Percentiles rank a stretch among this genome's conserved stretches.
Conservation (phyloP, 1,140 invertebrate genomes). For the Pectinophora gossypiella region DNA sequence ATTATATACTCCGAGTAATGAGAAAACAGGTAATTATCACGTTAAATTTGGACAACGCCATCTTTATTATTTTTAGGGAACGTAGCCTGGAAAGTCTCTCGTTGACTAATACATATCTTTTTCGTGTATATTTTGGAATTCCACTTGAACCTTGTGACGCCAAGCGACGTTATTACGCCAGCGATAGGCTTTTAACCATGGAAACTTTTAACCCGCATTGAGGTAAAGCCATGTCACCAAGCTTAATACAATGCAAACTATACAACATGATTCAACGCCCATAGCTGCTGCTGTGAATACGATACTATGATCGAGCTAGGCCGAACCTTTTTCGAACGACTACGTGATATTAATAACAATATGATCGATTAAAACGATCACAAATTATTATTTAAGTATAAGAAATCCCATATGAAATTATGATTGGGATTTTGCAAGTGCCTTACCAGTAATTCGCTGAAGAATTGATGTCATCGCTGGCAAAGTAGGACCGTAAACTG, state of each 20-base stretch:
- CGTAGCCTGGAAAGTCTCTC: too few species aligned
- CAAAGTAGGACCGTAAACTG: slow-evolving; percentile 87
- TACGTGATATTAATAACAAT: background rate
- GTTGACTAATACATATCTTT: too few species aligned
- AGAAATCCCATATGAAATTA: background rate
- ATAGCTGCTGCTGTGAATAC: background rate
- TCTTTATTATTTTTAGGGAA: too few species aligned
- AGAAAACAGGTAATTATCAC: too few species aligned
- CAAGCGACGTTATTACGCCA: background rate
- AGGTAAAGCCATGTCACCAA: too few species aligned
- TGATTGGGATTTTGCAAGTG: background rate
- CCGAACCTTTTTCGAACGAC: background rate
- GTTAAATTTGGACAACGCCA: too few species aligned
- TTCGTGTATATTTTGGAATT: background rate
- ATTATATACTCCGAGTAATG: too few species aligned
- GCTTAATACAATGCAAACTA: background rate
- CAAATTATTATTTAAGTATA: too few species aligned
- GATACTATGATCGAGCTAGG: background rate
- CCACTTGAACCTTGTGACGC: background rate
- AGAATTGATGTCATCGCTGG: slow-evolving; percentile 86
- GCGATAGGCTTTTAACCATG: background rate
- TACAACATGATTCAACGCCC: background rate
- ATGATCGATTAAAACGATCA: background rate
- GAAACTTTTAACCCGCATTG: background rate
- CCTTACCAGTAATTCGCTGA: slow-evolving; percentile 84